Evolutionary conservation across 2,113 vertebrate species (phyloP), one percentile per base, ranked within the genome.

Genomic region (Chloropsis hardwickii): DNA sequence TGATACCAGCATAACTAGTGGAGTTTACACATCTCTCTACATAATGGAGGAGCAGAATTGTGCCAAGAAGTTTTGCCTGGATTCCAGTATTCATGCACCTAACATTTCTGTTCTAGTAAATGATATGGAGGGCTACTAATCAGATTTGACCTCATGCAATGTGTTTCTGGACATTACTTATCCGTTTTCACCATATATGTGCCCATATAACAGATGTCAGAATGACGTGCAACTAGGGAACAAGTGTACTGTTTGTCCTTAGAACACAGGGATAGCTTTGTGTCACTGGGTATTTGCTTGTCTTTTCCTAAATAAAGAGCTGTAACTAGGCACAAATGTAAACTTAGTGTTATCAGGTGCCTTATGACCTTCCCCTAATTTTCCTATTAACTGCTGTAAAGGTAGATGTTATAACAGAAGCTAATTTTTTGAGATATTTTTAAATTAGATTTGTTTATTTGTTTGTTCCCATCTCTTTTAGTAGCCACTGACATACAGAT

Each of bases 131-230:
- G 33, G 29, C 12, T 80, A 24, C n/a, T 65, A 27, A 35, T 54
- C 29, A 83, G 31, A 42, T 66, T 62, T 61, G 21, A 66, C 21
- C 23, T 81, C n/a, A 54, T 28, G 50, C 3, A 22, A 1, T 21
- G 7, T 0, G 1, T 77, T 86, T 82, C 22, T 77, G 45, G 74
- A 48, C 24, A 29, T 31, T 33, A 12, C 48, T 77, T n/a, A 54
- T 1, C 5, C 0, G 0, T 81, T 86, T 88, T 72, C 21, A 33
- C 18, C 5, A 1, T 19, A 5, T 42, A 31, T 23, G 2, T 62
- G 12, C 27, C 25, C 1, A 29, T 31, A 21, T 25, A 84, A 53
- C 18, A 84, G 20, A 62, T 19, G 9, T 57, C n/a, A 88, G 23
- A 81, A 83, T 39, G 12, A 3, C 5, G n/a, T 27, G 27, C 12